Evolutionary conservation across 2,113 vertebrate species (phyloP), one percentile per base, ranked within the genome.

Genomic region (Calonectris borealis): DNA sequence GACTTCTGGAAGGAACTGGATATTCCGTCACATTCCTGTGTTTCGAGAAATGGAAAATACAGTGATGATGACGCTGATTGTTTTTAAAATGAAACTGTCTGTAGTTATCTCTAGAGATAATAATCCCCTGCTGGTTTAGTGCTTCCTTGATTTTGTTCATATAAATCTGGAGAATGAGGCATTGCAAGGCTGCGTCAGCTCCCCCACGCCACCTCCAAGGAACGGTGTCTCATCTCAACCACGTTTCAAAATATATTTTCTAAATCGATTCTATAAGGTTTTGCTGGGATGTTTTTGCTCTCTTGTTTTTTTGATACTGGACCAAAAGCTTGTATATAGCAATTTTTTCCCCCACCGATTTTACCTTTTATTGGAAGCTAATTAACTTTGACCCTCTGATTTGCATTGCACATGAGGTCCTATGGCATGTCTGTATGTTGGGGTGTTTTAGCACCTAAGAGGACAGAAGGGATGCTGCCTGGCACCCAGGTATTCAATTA

Each of bases 51-150:
- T 79, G 51, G 86, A 84, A 93, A 95, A 94, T 29, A 83, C 27
- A 64, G 76, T 57, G 73, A 72, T 89, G 81, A 86, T 84, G 92
- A 40, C 0, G 1, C 68, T 78, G 88, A 87, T 93, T 76, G 89
- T 94, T 97, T 96, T 92, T 68, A 86, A 95, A 96, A 93, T 86
- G 62, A 77, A 95, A 19, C 60, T 94, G 89, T 90, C 62, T 97
- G 68, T 94, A 89, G 89, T 88, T 96, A 83, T 97, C 95, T 83
- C 81, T 86, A 34, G 81, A 90, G 91, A 94, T 83, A 90, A 96
- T 91, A 96, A 94, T 80, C 75, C 75, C 94, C 94, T 80, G 84
- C 94, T 97, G 93, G 46, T 83, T 96, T 95, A 93, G 86, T 90
- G 94, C 73, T 94, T 83, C 73, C 89, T 91, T 97, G 90, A 84